These are phyloP conservation scores for Sclerodermus sp. DNA, from an alignment of 2,888 invertebrate genomes.

Conservation along the genomic window DNA sequence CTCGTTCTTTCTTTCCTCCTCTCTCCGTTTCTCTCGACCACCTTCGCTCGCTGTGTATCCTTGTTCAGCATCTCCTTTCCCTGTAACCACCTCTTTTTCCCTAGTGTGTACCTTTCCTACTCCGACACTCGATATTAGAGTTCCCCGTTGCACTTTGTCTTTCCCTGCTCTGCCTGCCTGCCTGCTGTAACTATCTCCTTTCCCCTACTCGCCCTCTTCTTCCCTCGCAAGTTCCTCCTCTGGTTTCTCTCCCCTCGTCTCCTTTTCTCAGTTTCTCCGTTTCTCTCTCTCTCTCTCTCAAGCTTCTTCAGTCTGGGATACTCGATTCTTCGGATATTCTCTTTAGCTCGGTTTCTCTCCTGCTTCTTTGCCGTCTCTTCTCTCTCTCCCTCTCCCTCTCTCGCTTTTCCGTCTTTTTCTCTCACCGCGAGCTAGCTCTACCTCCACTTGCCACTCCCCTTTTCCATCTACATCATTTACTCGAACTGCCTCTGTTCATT, in stretches of 20 bases:
- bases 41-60: no score
- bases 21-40: no score
- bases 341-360: neutral
- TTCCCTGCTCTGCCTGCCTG: neutral
- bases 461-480: no score
- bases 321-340: neutral
- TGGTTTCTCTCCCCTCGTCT: neutral
- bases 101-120: conserved; percentile 1
- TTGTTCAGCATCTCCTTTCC: no score
- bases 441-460: neutral
- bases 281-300: conserved; percentile 9
- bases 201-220: neutral
- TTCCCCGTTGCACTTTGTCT: neutral
- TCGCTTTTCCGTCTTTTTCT: conserved; percentile 7
- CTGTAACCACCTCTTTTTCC: no score
- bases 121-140: neutral
- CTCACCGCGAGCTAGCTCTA: conserved; percentile 3
- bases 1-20: conserved; percentile 6
- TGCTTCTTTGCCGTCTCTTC: conserved; percentile 6
- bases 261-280: conserved; percentile 7
- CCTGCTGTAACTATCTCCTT: no score
- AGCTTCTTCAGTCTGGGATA: no score
- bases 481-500: no score
- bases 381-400: conserved; percentile 6
- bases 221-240: conserved; percentile 6